These are phyloP conservation scores for Hucho hucho DNA, from an alignment of 2,113 vertebrate species.

Conservation along the genomic window DNA sequence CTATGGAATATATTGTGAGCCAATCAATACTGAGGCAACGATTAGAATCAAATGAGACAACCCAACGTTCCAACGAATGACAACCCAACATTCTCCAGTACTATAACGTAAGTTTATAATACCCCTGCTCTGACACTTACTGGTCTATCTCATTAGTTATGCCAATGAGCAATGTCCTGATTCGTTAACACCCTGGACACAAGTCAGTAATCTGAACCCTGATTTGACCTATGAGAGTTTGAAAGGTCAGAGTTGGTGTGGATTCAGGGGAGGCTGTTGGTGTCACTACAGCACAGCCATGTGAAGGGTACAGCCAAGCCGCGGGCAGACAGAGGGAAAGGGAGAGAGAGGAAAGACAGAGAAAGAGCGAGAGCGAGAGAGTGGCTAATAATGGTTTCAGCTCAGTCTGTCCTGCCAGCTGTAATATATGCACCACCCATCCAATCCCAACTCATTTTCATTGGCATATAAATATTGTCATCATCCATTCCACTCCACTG, in stretches of 20 bases:
- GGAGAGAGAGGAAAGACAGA: neutral
- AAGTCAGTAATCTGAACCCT: too few species aligned
- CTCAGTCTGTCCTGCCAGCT: slow-evolving; percentile 29
- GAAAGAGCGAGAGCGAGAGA: neutral
- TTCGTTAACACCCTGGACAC: too few species aligned
- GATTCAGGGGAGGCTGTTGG: neutral
- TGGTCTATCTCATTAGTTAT: too few species aligned
- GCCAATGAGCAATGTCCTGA: too few species aligned
- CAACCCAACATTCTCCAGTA: neutral
- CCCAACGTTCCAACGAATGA: neutral
- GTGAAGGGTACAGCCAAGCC: too few species aligned
- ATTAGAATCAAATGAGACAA: slow-evolving; percentile 15
- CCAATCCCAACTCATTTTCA: slow-evolving; percentile 53
- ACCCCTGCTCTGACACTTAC: too few species aligned
- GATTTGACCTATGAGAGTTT: neutral
- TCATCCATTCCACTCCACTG: slow-evolving; percentile 47
- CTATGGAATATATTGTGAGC: slow-evolving; percentile 21
- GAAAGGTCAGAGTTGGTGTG: neutral
- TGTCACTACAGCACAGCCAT: too few species aligned
- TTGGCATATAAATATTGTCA: slow-evolving; percentile 58
- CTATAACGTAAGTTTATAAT: too few species aligned
- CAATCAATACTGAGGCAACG: slow-evolving; percentile 37
- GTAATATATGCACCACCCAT: slow-evolving; percentile 38
- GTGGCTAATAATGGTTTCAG: slow-evolving; percentile 26
- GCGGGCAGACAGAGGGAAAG: neutral